Evolutionary conservation across 2,113 vertebrate genomes (phyloP), one percentile per base, ranked within the genome.

Genomic region (Solea senegalensis): DNA sequence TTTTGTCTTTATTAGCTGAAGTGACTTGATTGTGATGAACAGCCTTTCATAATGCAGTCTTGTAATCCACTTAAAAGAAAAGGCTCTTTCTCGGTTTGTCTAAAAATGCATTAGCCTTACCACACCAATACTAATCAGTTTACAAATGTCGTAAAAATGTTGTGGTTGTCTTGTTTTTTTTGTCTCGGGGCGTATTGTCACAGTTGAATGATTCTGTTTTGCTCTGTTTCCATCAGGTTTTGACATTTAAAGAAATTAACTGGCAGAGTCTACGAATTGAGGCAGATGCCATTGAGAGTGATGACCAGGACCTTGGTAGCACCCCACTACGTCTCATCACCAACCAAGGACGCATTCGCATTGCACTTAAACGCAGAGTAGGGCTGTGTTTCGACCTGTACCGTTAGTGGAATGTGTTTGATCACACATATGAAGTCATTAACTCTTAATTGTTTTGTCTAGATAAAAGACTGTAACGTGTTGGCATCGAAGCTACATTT

Each of bases 401-500:
- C 11, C 65, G 0, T 40, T 60, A 44, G 34, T 27, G 1, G 7
- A 62, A 50, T 4, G 49, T 2, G 5, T 66, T 26, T 26, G 7
- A 54, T 11, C 48, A 28, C 41, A 16, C n/a, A 55, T 48, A 21
- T n/a, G 13, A 26, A 57, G 13, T 53, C 3, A 14, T 61, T 56
- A 39, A 57, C 51, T 49, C 46, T 8, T 49, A n/a, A 44, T 59
- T 60, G 65, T 49, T 66, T 41, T 16, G 0, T 62, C 74, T 72
- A 99, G 98, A 95, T 96, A 85, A 99, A 97, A 88, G 98, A 99
- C 65, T 99, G 97, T 87, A 96, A 99, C 0, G 98, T 99, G 66
- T 58, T 99, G 66, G 96, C 97, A 1, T 99, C 98, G 27, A 98
- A 99, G 91, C 91, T 99, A 89, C 95, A 95, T 82, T 97, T 99